These are phyloP conservation scores for Choristoneura fumiferana DNA, from an alignment of 1,140 invertebrate genomes.

Conservation along the genomic window DNA sequence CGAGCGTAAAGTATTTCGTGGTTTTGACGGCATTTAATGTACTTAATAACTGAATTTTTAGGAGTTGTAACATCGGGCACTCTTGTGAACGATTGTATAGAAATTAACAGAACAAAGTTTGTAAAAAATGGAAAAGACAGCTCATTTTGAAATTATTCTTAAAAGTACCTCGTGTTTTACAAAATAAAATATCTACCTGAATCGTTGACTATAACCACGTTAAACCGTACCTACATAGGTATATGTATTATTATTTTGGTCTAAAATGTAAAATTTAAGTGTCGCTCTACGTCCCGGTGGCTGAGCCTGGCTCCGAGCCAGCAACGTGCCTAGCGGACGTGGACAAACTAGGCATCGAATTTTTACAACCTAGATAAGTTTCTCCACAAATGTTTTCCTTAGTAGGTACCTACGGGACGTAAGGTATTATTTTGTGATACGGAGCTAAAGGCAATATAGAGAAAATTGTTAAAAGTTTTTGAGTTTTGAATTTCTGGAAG, in stretches of 20 bases:
- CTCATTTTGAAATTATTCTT: too few species aligned
- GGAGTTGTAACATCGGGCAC: constrained; percentile 20
- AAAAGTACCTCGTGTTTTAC: too few species aligned
- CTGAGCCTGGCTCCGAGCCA: constrained; percentile 45
- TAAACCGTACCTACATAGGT: too few species aligned
- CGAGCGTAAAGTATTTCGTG: too few species aligned
- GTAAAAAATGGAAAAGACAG: too few species aligned
- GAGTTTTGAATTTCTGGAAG: too few species aligned
- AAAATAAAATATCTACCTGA: too few species aligned
- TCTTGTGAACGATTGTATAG: too few species aligned
- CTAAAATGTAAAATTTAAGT: constrained; percentile 33
- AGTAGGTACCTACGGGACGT: neutral
- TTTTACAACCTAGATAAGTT: constrained; percentile 55
- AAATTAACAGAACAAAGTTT: too few species aligned
- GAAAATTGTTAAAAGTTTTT: too few species aligned
- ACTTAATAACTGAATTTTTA: too few species aligned
- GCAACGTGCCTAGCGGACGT: constrained; percentile 40
- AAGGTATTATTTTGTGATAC: neutral
- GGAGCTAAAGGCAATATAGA: neutral
- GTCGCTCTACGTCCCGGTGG: constrained; percentile 27
- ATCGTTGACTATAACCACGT: neutral
- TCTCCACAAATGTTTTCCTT: constrained; percentile 30
- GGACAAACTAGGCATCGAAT: constrained; percentile 47
- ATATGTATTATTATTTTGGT: neutral
- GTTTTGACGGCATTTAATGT: too few species aligned